Conservation (phyloP, 2,888 invertebrate species). For the Marasmarcha lunaedactyla region DNA sequence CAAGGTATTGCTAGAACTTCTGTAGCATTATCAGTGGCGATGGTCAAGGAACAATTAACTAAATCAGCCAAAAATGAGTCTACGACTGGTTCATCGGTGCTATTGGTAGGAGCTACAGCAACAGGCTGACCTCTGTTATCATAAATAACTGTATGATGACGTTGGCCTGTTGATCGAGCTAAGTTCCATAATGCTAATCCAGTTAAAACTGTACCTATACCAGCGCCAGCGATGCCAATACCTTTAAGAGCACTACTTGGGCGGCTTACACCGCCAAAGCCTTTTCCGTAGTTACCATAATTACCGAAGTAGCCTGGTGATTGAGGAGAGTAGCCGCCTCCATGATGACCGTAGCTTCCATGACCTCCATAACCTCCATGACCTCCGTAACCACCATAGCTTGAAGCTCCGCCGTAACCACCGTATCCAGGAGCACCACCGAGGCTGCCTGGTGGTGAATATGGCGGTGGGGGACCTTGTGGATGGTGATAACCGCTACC, state of each 20-base stretch:
- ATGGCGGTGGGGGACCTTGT: conserved; percentile 23
- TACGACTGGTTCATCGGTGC: conserved; percentile 26
- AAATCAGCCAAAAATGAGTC: conserved; percentile 54
- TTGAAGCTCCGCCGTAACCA: conserved; percentile 20
- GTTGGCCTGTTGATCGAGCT: conserved; percentile 52
- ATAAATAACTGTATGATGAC: conserved; percentile 56
- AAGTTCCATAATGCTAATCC: conserved; percentile 64
- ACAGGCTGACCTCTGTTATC: conserved; percentile 59
- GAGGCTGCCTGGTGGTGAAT: conserved; percentile 1
- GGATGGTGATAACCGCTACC: conserved; percentile 38
- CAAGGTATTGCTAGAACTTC: conserved; percentile 62
- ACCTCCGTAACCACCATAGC: conserved; percentile 29
- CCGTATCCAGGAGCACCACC: conserved; percentile 8
- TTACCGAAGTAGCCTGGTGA: conserved; percentile 56
- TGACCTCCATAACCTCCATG: conserved; percentile 34
- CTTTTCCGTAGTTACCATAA: conserved; percentile 31
- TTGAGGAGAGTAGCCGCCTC: conserved; percentile 34
- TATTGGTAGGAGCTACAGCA: conserved; percentile 46
- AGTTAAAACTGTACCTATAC: conserved; percentile 57
- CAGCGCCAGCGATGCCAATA: conserved; percentile 57
- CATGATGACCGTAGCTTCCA: conserved; percentile 27
- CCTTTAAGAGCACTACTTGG: conserved; percentile 43
- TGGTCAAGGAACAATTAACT: conserved; percentile 56
- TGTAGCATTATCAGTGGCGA: conserved; percentile 41
- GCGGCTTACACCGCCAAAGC: conserved; percentile 42